Evolutionary conservation across 2,888 invertebrate genomes (phyloP).

Genomic region (Bhutanitis thaidina): DNA sequence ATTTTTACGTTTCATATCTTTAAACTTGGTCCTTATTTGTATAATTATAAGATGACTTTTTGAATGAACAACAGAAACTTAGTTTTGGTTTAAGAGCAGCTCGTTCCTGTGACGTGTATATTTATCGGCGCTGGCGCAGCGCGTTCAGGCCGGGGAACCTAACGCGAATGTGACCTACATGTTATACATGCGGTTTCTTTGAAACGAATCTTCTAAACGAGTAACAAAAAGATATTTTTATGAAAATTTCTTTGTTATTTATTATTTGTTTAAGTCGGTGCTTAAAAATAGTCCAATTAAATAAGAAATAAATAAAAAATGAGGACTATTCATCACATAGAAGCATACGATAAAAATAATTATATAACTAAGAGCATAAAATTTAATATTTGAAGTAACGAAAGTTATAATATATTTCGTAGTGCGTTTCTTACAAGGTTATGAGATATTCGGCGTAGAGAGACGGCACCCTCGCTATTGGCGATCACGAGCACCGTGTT

Average conservation of each 20-base stretch:
- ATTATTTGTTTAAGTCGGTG: no score
- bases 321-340: no score
- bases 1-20: slow-evolving; percentile 2
- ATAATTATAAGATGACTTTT: slow-evolving; percentile 6
- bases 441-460: slow-evolving; percentile 41
- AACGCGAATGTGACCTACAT: slow-evolving; percentile 72
- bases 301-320: no score
- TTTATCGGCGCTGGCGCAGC: slow-evolving; percentile 65
- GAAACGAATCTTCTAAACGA: slow-evolving; percentile 4
- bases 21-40: neutral
- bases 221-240: no score
- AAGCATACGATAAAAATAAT: no score
- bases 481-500: slow-evolving; percentile 74
- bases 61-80: neutral
- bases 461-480: slow-evolving; percentile 50
- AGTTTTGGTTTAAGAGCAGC: slow-evolving; percentile 2
- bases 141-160: slow-evolving; percentile 57
- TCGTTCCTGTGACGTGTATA: slow-evolving; percentile 65
- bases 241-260: no score
- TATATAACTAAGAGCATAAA: no score
- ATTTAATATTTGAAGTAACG: no score
- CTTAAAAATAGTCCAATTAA: no score
- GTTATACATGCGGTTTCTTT: slow-evolving; percentile 33
- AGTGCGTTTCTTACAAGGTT: no score
- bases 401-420: no score